phyloP scores from a whole-genome alignment of 2,888 invertebrate genomes.

The Lycia hirtaria region DNA sequence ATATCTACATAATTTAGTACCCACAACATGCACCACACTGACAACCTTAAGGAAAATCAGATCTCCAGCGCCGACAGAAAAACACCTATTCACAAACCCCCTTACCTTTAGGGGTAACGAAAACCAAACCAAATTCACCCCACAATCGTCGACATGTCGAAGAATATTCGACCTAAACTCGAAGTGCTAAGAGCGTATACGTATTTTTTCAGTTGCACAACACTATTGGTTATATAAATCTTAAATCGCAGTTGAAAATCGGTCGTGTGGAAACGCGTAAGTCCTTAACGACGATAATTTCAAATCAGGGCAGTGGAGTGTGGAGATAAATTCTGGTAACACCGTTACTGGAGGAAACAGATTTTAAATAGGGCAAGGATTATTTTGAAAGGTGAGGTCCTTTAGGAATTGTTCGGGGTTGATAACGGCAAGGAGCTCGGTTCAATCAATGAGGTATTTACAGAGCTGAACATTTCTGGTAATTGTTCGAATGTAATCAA shows the following conservation, averaged over 20 bases:
- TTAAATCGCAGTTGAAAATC: slow-evolving; percentile 67
- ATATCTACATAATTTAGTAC: slow-evolving; percentile 40
- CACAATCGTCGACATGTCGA: slow-evolving; percentile 17
- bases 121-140: slow-evolving; percentile 42
- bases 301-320: slow-evolving; percentile 68
- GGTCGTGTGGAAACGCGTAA: slow-evolving; percentile 70
- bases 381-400: slow-evolving; percentile 30
- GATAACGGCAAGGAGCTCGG: slow-evolving; percentile 14
- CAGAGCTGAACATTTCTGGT: neutral
- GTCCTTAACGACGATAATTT: slow-evolving; percentile 74
- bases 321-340: slow-evolving; percentile 64
- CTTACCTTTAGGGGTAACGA: slow-evolving; percentile 61
- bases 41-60: slow-evolving; percentile 61
- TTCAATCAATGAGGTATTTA: slow-evolving; percentile 15
- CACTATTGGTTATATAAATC: slow-evolving; percentile 62
- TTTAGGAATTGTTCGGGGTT: slow-evolving; percentile 4
- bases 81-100: slow-evolving; percentile 61
- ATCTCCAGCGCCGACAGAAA: slow-evolving; percentile 50
- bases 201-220: slow-evolving; percentile 24
- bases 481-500: neutral
- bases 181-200: neutral
- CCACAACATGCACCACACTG: slow-evolving; percentile 57
- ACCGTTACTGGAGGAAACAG: slow-evolving; percentile 60
- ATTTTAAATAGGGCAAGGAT: slow-evolving; percentile 64
- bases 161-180: slow-evolving; percentile 30